phyloP scores from a whole-genome alignment of 2,797 vertebrate species.

The Semaprochilodus insignis region DNA sequence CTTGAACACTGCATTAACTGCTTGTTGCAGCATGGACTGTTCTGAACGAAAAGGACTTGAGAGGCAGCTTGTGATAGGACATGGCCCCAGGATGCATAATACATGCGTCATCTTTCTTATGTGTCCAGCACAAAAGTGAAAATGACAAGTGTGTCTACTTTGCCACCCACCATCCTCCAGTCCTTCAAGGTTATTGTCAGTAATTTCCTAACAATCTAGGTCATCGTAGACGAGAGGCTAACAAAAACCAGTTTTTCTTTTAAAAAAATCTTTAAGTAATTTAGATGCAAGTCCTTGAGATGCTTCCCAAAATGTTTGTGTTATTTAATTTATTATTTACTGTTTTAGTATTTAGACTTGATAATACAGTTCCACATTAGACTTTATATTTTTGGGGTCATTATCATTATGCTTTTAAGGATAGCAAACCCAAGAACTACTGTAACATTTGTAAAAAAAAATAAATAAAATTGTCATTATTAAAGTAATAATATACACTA shows the following conservation, averaged over 20 bases:
- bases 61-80: neutral
- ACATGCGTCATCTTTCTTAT: neutral
- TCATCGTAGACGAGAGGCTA: neutral
- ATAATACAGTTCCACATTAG: neutral
- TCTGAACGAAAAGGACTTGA: neutral
- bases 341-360: neutral
- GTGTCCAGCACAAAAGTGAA: neutral
- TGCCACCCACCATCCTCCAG: neutral
- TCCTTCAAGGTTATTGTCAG: neutral
- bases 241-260: neutral
- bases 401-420: neutral
- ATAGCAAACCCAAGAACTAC: no score
- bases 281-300: no score
- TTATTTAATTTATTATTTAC: neutral
- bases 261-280: no score
- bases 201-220: neutral
- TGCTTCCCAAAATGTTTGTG: no score
- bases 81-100: neutral
- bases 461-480: no score
- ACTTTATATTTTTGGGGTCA: neutral
- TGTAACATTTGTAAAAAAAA: no score
- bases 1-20: neutral
- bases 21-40: neutral
- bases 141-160: conserved; percentile 1
- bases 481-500: no score